These are phyloP conservation scores for Drosophila trapezifrons DNA, from an alignment of 1,140 invertebrate genomes.

Conservation along the genomic window DNA sequence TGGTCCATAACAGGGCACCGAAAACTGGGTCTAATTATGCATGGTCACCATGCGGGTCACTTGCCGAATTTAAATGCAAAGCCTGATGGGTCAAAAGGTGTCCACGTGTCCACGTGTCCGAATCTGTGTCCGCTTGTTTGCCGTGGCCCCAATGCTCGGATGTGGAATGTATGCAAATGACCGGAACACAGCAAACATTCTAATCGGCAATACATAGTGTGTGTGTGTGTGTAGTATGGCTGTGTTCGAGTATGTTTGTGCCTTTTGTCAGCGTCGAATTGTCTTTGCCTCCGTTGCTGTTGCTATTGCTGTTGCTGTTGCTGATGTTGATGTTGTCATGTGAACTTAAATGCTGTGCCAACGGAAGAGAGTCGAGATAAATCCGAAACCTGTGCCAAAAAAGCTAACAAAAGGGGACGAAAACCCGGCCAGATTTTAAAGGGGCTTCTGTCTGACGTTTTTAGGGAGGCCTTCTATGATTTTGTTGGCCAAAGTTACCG, in stretches of 20 bases:
- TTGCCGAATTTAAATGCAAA: constrained; percentile 60
- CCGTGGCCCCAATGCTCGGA: constrained; percentile 5
- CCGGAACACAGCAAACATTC: constrained; percentile 45
- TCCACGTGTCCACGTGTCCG: constrained; percentile 57
- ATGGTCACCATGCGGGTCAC: constrained; percentile 58
- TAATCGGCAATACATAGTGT: constrained; percentile 49
- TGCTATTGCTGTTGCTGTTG: constrained; percentile 1
- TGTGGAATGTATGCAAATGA: constrained; percentile 40
- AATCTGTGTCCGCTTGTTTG: constrained; percentile 8
- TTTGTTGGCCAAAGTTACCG: not conserved
- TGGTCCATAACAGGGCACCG: constrained; percentile 35
- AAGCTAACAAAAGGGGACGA: not conserved
- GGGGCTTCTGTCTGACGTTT: not conserved
- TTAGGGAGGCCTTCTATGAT: too few species aligned
- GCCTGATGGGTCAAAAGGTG: constrained; percentile 40
- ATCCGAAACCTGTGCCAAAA: constrained; percentile 14
- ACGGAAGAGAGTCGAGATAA: constrained; percentile 10
- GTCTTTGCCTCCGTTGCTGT: constrained; percentile 7
- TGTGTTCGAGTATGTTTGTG: constrained; percentile 16
- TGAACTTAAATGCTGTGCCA: constrained; percentile 19
- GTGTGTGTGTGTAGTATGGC: not conserved
- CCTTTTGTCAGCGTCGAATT: constrained; percentile 29
- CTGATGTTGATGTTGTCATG: constrained; percentile 14
- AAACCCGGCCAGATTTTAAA: not conserved
- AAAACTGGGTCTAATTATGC: constrained; percentile 53